A percentile compares a stretch with the other conserved stretches of the same genome.
These are phyloP conservation scores for Lymantria monacha DNA, from an alignment of 2,888 invertebrate species.

Conservation along the genomic window DNA sequence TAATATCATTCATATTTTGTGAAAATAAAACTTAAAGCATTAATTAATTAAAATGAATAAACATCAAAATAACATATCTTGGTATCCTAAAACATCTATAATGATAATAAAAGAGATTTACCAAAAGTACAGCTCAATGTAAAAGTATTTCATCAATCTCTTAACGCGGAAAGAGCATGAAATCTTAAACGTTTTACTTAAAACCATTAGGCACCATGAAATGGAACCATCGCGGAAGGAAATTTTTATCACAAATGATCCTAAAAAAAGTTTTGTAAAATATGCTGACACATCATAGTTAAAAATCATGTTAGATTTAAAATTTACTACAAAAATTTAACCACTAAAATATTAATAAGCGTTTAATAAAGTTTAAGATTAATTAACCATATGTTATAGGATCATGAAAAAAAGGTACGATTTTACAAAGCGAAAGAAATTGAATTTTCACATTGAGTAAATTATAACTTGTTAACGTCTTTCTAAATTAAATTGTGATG, in stretches of 20 bases:
- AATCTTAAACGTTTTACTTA: constrained; percentile 38
- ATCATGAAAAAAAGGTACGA: constrained; percentile 11
- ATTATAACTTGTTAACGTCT: constrained; percentile 3
- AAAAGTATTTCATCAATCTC: constrained; percentile 40
- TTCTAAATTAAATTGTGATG: constrained; percentile 10
- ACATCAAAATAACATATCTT: background rate
- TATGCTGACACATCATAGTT: constrained; percentile 33
- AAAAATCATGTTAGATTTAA: constrained; percentile 13
- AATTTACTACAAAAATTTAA: constrained; percentile 13
- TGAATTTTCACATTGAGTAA: constrained; percentile 13
- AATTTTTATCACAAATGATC: constrained; percentile 24
- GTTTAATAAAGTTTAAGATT: constrained; percentile 28
- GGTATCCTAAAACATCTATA: background rate
- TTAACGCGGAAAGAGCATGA: constrained; percentile 41
- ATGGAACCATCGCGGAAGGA: constrained; percentile 39
- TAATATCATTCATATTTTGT: too few species aligned
- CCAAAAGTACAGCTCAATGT: constrained; percentile 23
- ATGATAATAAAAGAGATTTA: constrained; percentile 10
- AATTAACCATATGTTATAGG: constrained; percentile 20
- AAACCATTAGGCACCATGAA: constrained; percentile 44
- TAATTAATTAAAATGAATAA: background rate
- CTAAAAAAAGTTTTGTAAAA: constrained; percentile 3
- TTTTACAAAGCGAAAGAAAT: constrained; percentile 20
- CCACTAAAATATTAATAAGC: constrained; percentile 17
- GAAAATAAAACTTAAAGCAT: too few species aligned